Conservation (phyloP, 2,888 invertebrate genomes). For the Pachymerium ferrugineum region DNA sequence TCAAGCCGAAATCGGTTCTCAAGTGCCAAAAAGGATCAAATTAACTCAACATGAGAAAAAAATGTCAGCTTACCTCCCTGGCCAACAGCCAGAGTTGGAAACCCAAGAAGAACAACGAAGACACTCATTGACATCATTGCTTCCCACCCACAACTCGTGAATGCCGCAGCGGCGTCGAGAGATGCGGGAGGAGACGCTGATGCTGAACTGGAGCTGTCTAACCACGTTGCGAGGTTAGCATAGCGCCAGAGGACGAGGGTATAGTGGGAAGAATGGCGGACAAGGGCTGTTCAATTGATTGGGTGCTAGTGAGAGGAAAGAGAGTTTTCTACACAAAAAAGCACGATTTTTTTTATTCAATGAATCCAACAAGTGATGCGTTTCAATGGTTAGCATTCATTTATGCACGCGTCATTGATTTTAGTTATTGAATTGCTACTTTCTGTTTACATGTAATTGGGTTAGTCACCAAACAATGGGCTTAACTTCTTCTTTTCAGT, state of each 20-base stretch:
- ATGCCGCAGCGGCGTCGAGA: conserved; percentile 19
- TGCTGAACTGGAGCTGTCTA: conserved; percentile 18
- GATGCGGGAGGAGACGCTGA: conserved; percentile 2
- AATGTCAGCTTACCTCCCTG: background rate
- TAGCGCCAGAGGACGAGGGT: background rate
- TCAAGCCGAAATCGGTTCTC: background rate
- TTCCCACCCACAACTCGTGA: conserved; percentile 8
- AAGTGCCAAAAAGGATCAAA: background rate
- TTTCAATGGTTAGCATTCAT: too few relatives aligned
- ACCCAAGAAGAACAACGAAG: background rate
- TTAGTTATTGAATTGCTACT: too few relatives aligned
- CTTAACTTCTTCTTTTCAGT: too few relatives aligned
- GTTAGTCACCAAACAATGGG: too few relatives aligned
- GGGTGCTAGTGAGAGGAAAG: background rate
- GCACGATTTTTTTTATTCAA: background rate
- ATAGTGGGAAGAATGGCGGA: conserved; percentile 13
- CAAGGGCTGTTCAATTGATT: conserved; percentile 7
- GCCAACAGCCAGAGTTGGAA: background rate
- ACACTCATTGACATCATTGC: background rate
- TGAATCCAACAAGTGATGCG: conserved; percentile 15
- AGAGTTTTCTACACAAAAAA: background rate
- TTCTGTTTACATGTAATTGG: too few relatives aligned
- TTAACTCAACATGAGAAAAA: background rate
- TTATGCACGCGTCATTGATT: too few relatives aligned
- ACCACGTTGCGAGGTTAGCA: conserved; percentile 11